Base-by-base conservation (phyloP, 1,140 invertebrate species). In the Drosophila santomea region DNA sequence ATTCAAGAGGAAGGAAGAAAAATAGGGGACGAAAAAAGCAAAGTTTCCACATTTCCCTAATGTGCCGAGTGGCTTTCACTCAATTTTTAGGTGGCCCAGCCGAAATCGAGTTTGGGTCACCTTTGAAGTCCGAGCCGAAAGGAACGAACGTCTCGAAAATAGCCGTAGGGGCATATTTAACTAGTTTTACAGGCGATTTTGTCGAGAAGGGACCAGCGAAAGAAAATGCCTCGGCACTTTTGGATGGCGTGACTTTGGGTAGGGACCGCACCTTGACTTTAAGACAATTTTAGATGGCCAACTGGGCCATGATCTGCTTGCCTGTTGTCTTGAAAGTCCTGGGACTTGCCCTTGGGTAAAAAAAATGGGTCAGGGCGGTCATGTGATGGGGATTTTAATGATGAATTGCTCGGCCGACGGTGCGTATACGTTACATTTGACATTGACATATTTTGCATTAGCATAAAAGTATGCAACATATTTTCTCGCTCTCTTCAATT, bases 401-500 rank as follows among this genome's bases (percentile, higher is more conserved):
- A 86, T 86, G 82, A 86, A 86, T 86, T 88, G 82, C 74, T 68
- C 43, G 82, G 66, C 56, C 75, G 64, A 66, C 57, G 60, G 64
- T 66, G 57, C 69, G 74, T 76, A 76, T 72, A 76, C 62, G 67
- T 82, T 79, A 76, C 61, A 72, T 78, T 88, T 86, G 82, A 86
- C 82, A 83, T 83, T 86, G 82, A 86, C 83, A 86, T 86, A 86
- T 86, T 86, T 86, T 88, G 66, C 64, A 68, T 72, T 68, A 74
- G 78, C 83, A 88, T 88, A 86, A 83, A 79, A 79, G 75, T 86
- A 76, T 82, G 83, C 83, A 68, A 83, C 75, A 83, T 78, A 86
- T 86, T 86, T 78, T 74, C 43, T 44, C 39, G 36, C 15, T 11
- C 43, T 23, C 36, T 17, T n/a, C 5, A 35, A 20, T 28, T 54